Percentiles rank a stretch among this genome's conserved stretches.
Conservation (phyloP, 2,797 vertebrate genomes). For the Typhlichthys subterraneus region DNA sequence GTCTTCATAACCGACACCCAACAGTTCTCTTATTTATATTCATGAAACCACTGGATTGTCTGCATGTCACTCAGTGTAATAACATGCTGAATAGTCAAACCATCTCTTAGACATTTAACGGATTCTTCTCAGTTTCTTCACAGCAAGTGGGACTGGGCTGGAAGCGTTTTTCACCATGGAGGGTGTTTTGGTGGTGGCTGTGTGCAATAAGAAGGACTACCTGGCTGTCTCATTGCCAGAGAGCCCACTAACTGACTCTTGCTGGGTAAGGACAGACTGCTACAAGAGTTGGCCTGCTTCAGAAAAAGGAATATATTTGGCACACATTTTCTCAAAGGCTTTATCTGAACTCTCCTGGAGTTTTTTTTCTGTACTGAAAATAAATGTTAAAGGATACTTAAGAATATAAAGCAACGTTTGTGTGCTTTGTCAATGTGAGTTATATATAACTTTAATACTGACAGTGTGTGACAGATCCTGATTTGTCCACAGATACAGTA, state of each 20-base stretch:
- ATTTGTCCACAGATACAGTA: conserved; percentile 1
- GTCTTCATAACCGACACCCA: too few species aligned
- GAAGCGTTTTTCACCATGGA: conserved; percentile 94
- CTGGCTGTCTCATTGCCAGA: conserved; percentile 88
- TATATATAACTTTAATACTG: background rate
- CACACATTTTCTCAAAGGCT: background rate
- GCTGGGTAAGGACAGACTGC: conserved; percentile 83
- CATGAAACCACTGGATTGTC: too few species aligned
- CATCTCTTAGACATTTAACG: background rate
- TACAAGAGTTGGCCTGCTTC: conserved; percentile 1
- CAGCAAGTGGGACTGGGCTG: conserved; percentile 89
- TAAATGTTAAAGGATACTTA: conserved; percentile 7
- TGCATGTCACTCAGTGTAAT: too few species aligned
- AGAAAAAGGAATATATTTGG: conserved; percentile 8
- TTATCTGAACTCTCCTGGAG: background rate
- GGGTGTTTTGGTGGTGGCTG: conserved; percentile 92
- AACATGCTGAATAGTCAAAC: background rate
- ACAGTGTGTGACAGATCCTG: background rate
- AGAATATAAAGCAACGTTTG: background rate
- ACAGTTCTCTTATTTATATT: too few species aligned
- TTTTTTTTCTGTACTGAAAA: background rate
- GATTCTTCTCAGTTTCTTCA: conserved; percentile 85
- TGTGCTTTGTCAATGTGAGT: background rate
- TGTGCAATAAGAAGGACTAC: conserved; percentile 98
- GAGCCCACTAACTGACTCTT: conserved; percentile 81